Evolutionary conservation across 2,113 vertebrate genomes (phyloP).

Genomic region (Ahaetulla prasina): DNA sequence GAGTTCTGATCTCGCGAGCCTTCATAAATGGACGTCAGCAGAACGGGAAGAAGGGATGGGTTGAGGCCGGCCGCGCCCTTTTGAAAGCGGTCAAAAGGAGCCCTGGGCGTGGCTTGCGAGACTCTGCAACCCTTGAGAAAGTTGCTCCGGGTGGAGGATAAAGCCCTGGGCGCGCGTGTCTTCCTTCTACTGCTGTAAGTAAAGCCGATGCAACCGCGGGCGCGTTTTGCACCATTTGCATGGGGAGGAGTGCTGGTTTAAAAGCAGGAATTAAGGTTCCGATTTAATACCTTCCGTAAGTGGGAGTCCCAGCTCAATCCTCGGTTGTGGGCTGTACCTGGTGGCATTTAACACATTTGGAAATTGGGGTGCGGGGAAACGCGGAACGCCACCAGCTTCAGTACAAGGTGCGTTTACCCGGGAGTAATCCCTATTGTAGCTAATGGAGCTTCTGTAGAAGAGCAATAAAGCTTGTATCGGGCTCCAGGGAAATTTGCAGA

Average conservation of each 20-base stretch:
- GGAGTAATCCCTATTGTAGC: not conserved
- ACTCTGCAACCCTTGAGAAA: not conserved
- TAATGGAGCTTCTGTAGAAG: not conserved
- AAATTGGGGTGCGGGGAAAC: not conserved
- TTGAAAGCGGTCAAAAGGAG: not conserved
- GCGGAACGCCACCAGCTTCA: not conserved
- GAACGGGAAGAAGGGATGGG: conserved; percentile 11
- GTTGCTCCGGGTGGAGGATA: not conserved
- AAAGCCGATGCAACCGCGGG: no score
- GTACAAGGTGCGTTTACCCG: not conserved
- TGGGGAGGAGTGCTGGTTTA: not conserved
- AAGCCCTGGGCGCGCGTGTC: not conserved
- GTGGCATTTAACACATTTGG: not conserved
- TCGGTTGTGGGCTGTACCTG: not conserved
- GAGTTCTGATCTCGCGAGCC: not conserved
- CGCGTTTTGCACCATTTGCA: not conserved
- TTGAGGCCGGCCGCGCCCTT: not conserved
- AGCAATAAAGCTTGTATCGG: not conserved
- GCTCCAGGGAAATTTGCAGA: not conserved
- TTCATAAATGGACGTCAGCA: not conserved
- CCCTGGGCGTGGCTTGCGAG: not conserved
- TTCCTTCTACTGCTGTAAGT: not conserved
- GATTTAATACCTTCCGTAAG: not conserved
- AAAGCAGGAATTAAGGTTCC: not conserved
- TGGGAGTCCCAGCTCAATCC: not conserved